Evolutionary conservation across 2,888 invertebrate genomes (phyloP), one percentile per base, ranked within the genome.

Genomic region (Drosophila koepferae): DNA sequence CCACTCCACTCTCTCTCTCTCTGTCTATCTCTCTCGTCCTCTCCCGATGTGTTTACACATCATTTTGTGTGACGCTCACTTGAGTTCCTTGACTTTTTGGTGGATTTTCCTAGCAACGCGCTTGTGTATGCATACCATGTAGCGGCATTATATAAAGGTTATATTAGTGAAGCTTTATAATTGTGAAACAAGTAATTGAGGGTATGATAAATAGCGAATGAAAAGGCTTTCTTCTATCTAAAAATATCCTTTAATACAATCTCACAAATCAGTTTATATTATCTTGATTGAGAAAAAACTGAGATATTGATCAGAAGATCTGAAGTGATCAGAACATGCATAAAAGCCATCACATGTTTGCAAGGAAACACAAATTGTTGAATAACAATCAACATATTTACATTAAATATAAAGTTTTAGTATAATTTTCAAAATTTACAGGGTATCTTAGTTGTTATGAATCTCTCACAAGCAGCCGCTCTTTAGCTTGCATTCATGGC

Each of bases 51-150:
- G 84, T 84, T 84, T 84, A 82, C 84, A 84, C 85, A 81, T 80
- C 62, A 74, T 86, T 77, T 83, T 77, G 66, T 75, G 66, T 67
- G 73, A 72, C 77, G 78, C 77, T 80, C 65, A 80, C 68, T 77
- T 64, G 82, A 90, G 89, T 90, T 89, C 91, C 84, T 89, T 89
- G 91, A 89, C 89, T 90, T 90, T 77, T 76, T 63, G 72, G 55
- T 66, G 56, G 69, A 69, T 65, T 63, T 64, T 72, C 61, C 63
- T 34, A 9, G 63, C 61, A 43, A 44, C 48, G 58, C 49, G 62
- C 20, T 53, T 61, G 44, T 60, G 72, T 28, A 53, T 31, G 41
- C 44, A 43, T 68, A 41, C 68, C 63, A 9, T 55, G 48, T 34
- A 7, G 7, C 1, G 8, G 8, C 2, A 0, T 14, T 5, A 43